Evolutionary conservation across 2,113 vertebrate genomes (phyloP).

Genomic region (Chrysochloris asiatica): DNA sequence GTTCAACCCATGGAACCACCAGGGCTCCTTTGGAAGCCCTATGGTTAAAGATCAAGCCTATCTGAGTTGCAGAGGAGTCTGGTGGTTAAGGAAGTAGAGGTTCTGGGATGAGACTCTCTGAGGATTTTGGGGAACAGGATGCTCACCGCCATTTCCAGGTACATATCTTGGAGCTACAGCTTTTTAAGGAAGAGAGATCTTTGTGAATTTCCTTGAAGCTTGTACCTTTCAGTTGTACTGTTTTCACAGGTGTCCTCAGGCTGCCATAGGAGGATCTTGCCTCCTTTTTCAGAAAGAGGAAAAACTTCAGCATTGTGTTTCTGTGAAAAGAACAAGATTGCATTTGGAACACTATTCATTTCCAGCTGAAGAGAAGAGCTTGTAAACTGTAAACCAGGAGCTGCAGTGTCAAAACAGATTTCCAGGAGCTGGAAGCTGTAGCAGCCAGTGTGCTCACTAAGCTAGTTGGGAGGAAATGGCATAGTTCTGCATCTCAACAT

Average conservation of each 20-base stretch:
- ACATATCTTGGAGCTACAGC: neutral
- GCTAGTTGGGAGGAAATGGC: neutral
- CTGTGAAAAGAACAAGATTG: neutral
- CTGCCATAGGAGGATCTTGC: neutral
- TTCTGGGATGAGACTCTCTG: neutral
- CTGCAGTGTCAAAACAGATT: neutral
- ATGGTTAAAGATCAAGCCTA: neutral
- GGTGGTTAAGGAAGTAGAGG: neutral
- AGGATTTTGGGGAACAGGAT: neutral
- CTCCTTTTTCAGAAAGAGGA: neutral
- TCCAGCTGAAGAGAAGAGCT: slow-evolving; percentile 21
- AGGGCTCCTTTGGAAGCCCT: no score
- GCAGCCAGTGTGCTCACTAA: neutral
- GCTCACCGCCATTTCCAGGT: neutral
- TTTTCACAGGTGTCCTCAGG: neutral
- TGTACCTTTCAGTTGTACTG: neutral
- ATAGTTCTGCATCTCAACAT: neutral
- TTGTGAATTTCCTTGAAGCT: neutral
- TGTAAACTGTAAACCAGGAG: neutral
- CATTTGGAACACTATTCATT: neutral
- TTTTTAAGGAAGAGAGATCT: neutral
- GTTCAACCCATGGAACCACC: no score
- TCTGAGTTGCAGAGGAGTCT: neutral
- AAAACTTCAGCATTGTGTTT: neutral
- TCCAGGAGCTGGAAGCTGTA: neutral